phyloP scores from a whole-genome alignment of 1,140 invertebrate species.

The Acyrthosiphon pisum region DNA sequence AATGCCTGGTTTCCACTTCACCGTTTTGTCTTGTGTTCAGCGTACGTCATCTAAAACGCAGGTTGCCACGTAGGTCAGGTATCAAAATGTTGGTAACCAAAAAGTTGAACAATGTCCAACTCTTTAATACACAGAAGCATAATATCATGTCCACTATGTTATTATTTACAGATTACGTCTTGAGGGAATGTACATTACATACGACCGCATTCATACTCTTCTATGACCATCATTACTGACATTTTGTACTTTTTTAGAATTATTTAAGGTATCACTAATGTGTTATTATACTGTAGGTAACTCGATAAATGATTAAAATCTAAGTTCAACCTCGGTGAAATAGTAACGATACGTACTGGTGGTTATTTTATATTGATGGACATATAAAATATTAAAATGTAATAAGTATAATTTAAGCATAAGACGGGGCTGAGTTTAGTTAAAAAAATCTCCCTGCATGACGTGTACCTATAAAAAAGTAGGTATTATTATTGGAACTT shows the following conservation, averaged over 20 bases:
- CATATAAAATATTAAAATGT: not conserved
- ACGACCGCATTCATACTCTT: not conserved
- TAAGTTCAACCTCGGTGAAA: not conserved
- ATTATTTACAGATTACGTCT: not conserved
- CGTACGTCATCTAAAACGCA: not conserved
- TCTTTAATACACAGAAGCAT: too few relatives aligned
- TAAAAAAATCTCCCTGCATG: not conserved
- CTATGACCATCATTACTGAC: not conserved
- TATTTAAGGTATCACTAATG: not conserved
- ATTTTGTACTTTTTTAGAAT: not conserved
- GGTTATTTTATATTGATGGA: not conserved
- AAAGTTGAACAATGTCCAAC: not conserved
- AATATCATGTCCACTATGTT: not conserved
- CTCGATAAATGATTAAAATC: not conserved
- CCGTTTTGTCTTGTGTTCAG: not conserved
- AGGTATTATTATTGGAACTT: not conserved
- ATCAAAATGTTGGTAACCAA: not conserved
- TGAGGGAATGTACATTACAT: not conserved
- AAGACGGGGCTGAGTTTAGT: not conserved
- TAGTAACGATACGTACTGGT: not conserved
- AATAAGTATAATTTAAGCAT: not conserved
- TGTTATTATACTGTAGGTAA: too few relatives aligned
- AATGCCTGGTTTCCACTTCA: not conserved
- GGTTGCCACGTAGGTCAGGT: not conserved
- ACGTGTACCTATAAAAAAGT: not conserved